Base-by-base conservation (phyloP, 2,113 vertebrate species). In the Urocynchramus pylzowi region DNA sequence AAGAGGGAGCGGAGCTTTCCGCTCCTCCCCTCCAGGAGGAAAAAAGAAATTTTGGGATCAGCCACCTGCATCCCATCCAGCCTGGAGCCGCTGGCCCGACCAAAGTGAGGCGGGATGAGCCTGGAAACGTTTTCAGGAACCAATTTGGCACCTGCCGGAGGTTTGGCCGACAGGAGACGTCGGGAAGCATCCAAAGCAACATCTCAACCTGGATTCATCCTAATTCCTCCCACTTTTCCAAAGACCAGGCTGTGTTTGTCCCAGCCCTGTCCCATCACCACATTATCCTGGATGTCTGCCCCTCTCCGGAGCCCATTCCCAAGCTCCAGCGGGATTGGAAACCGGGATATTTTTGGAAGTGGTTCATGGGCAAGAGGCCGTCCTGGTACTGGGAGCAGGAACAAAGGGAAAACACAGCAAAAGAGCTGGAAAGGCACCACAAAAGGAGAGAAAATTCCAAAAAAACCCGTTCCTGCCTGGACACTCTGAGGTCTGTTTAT, bases 151-250 rank as follows among this genome's bases (percentile, higher is more conserved):
- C 28, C 64, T 19, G 2, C 15, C 2, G 0, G 35, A 1, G 0
- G 6, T 74, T 74, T 86, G 76, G 75, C 67, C 0, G 0, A 10
- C 4, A 0, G 45, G 49, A n/a, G 0, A 0, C 0, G 24, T 44
- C 37, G 3, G 45, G 61, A 91, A 77, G 22, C 71, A 52, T 74
- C 64, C 87, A 67, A 88, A 89, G 73, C 59, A 68, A 21, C 2
- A 1, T 37, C 90, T 79, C 78, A 68, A 23, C 80, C 56, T 81
- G 71, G 52, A 90, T 49, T 22, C 0, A 0, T 31, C 37, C 56
- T 27, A 5, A 70, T 59, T 50, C 39, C 35, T 74, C 73, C 63
- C 41, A 33, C 2, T 0, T 49, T 79, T 87, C 84, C 56, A 22
- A 50, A 61, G 47, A 6, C 11, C 42, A 49, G 56, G 54, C 1